Evolutionary conservation across 2,113 vertebrate genomes (phyloP).

Genomic region (Barnardius zonarius): DNA sequence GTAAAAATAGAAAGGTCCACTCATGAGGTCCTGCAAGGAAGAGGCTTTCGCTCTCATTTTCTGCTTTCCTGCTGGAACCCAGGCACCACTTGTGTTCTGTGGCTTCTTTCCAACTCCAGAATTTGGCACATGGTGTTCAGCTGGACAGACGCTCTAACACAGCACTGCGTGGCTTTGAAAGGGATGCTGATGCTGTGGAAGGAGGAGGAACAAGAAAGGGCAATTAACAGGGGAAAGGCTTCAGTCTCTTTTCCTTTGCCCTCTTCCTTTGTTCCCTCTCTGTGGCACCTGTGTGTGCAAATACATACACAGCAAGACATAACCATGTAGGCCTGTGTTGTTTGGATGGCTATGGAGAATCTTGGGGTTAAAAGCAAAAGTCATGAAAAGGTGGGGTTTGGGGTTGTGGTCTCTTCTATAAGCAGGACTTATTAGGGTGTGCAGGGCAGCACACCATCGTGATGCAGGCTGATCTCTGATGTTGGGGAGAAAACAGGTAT

Average conservation of each 20-base stretch:
- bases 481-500: neutral
- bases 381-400: neutral
- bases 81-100: neutral
- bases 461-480: neutral
- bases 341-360: neutral
- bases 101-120: neutral
- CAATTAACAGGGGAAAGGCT: neutral
- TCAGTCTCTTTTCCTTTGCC: neutral
- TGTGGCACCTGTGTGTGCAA: neutral
- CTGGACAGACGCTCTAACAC: neutral
- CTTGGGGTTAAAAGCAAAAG: neutral
- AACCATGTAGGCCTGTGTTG: rapidly evolving
- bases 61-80: neutral
- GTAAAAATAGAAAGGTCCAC: neutral
- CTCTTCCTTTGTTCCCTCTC: neutral
- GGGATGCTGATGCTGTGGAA: neutral
- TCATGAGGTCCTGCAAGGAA: neutral
- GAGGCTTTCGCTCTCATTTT: neutral
- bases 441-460: neutral
- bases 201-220: neutral
- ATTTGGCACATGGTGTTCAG: neutral
- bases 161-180: neutral
- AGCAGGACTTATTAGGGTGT: neutral
- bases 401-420: neutral
- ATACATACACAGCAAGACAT: neutral